These are phyloP conservation scores for Phenganax subtilis DNA, from an alignment of 92 coral and sea anemone genomes.

Conservation along the genomic window DNA sequence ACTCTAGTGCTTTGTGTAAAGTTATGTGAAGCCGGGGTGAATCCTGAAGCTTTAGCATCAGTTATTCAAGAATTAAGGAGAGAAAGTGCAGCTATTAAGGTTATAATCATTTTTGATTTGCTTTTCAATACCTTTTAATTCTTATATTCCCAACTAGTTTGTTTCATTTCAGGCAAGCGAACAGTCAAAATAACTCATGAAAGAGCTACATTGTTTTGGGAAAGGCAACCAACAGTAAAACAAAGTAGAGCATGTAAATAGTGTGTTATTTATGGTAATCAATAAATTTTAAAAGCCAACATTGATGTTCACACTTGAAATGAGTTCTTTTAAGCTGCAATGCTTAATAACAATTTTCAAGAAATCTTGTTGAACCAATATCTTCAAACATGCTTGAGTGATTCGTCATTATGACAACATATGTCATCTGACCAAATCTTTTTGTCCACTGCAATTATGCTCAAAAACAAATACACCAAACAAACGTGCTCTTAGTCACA, in stretches of 20 bases:
- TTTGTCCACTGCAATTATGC: no score
- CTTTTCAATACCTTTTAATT: no score
- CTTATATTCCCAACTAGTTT: background rate
- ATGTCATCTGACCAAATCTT: no score
- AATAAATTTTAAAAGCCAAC: background rate
- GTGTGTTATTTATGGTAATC: background rate
- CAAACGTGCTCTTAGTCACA: no score
- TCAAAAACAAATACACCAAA: no score
- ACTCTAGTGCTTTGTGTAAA: constrained; percentile 93
- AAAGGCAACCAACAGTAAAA: background rate
- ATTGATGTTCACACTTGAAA: background rate
- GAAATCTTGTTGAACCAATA: background rate
- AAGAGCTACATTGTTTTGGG: background rate
- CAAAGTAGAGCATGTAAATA: background rate
- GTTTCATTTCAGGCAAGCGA: constrained; percentile 17
- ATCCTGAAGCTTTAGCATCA: constrained; percentile 93
- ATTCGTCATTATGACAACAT: no score
- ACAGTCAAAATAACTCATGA: background rate
- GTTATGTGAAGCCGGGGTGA: constrained; percentile 94
- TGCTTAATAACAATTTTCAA: background rate
- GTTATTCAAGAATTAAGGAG: constrained; percentile 85
- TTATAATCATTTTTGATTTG: constrained; percentile 3
- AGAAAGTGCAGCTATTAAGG: constrained; percentile 87
- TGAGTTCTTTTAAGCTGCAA: background rate
- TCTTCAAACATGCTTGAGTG: background rate